Evolutionary conservation across 2,113 vertebrate genomes (phyloP).

Genomic region (Trematocara zebra): DNA sequence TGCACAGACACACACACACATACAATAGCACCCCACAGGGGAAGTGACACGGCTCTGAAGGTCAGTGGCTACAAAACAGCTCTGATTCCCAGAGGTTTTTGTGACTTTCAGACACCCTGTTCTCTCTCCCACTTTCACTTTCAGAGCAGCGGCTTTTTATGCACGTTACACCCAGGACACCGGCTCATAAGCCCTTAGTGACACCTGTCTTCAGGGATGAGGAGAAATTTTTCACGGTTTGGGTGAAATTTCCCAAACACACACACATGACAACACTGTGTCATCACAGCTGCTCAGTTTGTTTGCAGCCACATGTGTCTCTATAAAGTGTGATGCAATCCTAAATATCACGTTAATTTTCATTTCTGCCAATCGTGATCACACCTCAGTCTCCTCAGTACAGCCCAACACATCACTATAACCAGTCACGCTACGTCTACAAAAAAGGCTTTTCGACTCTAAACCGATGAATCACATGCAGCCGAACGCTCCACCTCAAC

Average conservation of each 20-base stretch:
- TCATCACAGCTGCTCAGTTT: neutral
- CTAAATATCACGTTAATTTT: neutral
- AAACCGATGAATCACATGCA: neutral
- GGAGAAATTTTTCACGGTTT: neutral
- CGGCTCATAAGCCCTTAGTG: neutral
- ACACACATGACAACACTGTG: neutral
- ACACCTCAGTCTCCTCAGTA: neutral
- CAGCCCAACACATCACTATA: neutral
- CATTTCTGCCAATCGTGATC: neutral
- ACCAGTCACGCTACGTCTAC: neutral
- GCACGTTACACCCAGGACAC: neutral
- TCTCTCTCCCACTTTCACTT: constrained; percentile 44
- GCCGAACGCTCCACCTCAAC: neutral
- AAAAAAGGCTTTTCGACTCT: neutral
- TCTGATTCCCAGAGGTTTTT: constrained; percentile 17
- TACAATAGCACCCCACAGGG: neutral
- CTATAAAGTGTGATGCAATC: neutral
- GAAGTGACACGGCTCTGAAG: constrained; percentile 32
- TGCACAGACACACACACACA: neutral
- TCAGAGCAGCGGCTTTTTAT: constrained; percentile 13
- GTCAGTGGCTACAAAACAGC: constrained; percentile 28
- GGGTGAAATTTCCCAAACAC: neutral
- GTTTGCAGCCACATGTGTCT: neutral
- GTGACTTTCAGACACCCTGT: constrained; percentile 46
- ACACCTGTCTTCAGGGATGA: neutral